Base-by-base conservation (phyloP, 2,888 invertebrate genomes). In the Dione juno region DNA sequence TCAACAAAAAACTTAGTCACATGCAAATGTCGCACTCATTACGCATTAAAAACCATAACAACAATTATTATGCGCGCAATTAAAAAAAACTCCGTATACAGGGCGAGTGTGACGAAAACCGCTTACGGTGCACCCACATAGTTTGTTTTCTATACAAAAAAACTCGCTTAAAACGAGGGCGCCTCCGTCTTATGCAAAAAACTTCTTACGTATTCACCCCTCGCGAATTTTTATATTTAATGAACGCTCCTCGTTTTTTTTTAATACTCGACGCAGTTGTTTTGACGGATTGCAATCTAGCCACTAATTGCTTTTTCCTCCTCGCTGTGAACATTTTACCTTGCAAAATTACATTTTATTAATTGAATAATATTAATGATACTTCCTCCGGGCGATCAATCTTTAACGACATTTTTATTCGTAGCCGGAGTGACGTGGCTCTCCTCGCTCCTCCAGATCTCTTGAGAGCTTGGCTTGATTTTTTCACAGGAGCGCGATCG, bases 321-420 rank as follows among this genome's bases (percentile, higher is more conserved):
- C 82, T 86, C 86, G 88, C 92, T 92, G 91, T 89, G 89, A 84
- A 86, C 84, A 84, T 85, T 87, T 86, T 86, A 86, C 88, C 84
- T 88, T 84, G 90, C 87, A 81, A 90, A 92, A 92, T 93, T 92
- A 90, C 90, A 86, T 92, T 92, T 91, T 92, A 93, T 93, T 93
- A 93, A 93, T 93, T 93, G 92, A 93, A 93, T 93, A 92, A 91
- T 92, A 92, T 92, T 92, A 93, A 93, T 92, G 93, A 92, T 89
- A 89, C 92, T 89, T 89, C 86, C 87, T 88, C 83, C 82, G 81
- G 85, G 88, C 88, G 82, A 93, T 93, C 92, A 91, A 92, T 92
- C 92, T 91, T 88, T 90, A 90, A 92, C 90, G 90, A 88, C 90
- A 90, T 91, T 92, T 92, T 92, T 92, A 91, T 92, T 90, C 87